These are phyloP conservation scores for Oscheius myriophilus DNA, from an alignment of 2,888 invertebrate genomes.

Conservation along the genomic window DNA sequence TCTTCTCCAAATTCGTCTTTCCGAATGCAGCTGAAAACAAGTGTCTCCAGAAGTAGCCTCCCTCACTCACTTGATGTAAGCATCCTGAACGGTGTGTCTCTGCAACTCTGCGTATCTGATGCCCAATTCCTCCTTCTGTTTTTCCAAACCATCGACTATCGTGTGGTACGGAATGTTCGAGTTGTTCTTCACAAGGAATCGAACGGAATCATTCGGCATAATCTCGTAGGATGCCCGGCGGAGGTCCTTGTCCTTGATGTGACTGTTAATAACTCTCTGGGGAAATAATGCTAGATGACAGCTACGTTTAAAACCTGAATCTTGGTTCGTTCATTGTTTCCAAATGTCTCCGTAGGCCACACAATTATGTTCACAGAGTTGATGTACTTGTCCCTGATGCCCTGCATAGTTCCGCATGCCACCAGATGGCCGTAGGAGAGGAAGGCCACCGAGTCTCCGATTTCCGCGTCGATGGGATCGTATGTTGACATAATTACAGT, in stretches of 20 bases:
- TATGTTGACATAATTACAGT: slow-evolving; percentile 19
- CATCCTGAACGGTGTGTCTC: slow-evolving; percentile 11
- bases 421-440: slow-evolving; percentile 14
- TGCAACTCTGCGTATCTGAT: slow-evolving; percentile 13
- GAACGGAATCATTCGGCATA: slow-evolving; percentile 11
- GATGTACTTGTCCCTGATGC: slow-evolving; percentile 3
- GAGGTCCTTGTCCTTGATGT: not conserved
- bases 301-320: not conserved
- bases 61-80: slow-evolving; percentile 15
- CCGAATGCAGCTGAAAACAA: slow-evolving; percentile 5
- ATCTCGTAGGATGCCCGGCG: not conserved
- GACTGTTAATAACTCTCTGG: not conserved
- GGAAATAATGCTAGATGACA: too few species aligned
- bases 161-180: not conserved
- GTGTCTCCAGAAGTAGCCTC: not conserved
- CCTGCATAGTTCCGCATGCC: not conserved
- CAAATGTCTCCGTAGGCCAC: slow-evolving; percentile 5
- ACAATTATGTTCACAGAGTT: slow-evolving; percentile 4
- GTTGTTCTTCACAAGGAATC: not conserved
- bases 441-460: slow-evolving; percentile 6
- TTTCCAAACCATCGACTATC: slow-evolving; percentile 3
- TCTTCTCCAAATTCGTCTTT: not conserved
- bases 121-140: not conserved
- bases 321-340: not conserved
- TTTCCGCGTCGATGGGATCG: slow-evolving; percentile 8